These are phyloP conservation scores for Ericerus pela DNA, from an alignment of 1,140 invertebrate species.

Conservation along the genomic window DNA sequence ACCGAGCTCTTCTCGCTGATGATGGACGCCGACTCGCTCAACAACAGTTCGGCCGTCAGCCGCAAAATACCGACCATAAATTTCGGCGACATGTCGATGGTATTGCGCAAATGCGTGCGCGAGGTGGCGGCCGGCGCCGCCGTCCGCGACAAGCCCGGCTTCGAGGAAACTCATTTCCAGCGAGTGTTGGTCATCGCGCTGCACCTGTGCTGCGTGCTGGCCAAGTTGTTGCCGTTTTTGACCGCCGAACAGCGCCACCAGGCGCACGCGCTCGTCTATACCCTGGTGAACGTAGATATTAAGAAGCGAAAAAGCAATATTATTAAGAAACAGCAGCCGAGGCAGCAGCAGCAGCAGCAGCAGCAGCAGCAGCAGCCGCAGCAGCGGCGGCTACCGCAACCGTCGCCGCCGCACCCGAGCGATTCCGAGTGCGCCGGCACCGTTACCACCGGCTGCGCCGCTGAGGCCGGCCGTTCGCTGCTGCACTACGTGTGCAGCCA, in stretches of 20 bases:
- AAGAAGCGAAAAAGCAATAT: slow-evolving; percentile 45
- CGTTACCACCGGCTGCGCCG: no score
- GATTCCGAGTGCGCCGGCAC: not conserved
- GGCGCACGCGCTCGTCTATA: slow-evolving; percentile 27
- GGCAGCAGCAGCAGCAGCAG: no score
- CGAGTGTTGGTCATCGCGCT: slow-evolving; percentile 72
- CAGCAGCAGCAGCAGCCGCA: no score
- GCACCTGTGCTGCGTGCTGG: slow-evolving; percentile 59
- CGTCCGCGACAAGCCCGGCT: slow-evolving; percentile 21
- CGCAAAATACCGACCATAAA: slow-evolving; percentile 18
- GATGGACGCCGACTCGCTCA: slow-evolving; percentile 46
- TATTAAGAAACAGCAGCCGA: no score
- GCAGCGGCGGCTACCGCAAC: not conserved
- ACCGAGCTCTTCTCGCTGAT: slow-evolving; percentile 91
- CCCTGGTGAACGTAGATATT: slow-evolving; percentile 23
- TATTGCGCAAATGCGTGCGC: slow-evolving; percentile 25
- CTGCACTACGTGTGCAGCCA: slow-evolving; percentile 67
- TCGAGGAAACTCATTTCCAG: slow-evolving; percentile 60
- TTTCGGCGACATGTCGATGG: slow-evolving; percentile 37
- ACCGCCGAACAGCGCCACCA: slow-evolving; percentile 27
- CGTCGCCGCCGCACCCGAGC: slow-evolving; percentile 8
- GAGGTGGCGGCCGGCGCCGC: slow-evolving; percentile 24
- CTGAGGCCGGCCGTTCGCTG: no score
- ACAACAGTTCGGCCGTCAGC: slow-evolving; percentile 31
- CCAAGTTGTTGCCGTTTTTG: slow-evolving; percentile 34